Conservation (phyloP, 2,113 vertebrate species). For the Crocuta crocuta region DNA sequence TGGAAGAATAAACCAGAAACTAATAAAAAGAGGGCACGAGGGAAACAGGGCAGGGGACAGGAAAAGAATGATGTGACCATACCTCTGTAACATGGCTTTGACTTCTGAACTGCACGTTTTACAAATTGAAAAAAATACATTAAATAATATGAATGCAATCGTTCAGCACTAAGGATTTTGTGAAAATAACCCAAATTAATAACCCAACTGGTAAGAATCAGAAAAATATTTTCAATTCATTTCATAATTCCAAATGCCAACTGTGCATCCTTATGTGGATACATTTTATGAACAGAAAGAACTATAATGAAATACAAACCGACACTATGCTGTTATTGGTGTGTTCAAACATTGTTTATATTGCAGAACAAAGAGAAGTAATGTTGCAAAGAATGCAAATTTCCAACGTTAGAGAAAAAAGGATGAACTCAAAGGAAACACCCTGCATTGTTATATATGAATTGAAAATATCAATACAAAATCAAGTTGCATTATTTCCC, state of each 20-base stretch:
- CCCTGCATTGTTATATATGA: background rate
- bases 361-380: background rate
- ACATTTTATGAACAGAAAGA: background rate
- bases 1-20: background rate
- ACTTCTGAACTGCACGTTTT: background rate
- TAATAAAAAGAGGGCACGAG: background rate
- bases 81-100: background rate
- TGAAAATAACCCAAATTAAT: conserved; percentile 10
- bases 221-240: background rate
- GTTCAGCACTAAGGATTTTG: background rate
- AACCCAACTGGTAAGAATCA: background rate
- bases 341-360: background rate
- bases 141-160: background rate
- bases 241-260: conserved; percentile 12
- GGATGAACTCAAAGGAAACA: background rate
- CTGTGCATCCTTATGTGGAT: background rate
- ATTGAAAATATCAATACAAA: background rate
- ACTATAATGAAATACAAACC: background rate
- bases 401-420: background rate
- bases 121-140: background rate
- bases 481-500: background rate
- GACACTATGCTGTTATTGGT: background rate
- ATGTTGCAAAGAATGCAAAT: background rate
- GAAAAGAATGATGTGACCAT: background rate
- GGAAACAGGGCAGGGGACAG: background rate